A percentile compares a stretch with the other conserved stretches of the same genome.
Evolutionary conservation across 2,113 vertebrate genomes (phyloP).

Genomic region (Ceuthmochares aereus): DNA sequence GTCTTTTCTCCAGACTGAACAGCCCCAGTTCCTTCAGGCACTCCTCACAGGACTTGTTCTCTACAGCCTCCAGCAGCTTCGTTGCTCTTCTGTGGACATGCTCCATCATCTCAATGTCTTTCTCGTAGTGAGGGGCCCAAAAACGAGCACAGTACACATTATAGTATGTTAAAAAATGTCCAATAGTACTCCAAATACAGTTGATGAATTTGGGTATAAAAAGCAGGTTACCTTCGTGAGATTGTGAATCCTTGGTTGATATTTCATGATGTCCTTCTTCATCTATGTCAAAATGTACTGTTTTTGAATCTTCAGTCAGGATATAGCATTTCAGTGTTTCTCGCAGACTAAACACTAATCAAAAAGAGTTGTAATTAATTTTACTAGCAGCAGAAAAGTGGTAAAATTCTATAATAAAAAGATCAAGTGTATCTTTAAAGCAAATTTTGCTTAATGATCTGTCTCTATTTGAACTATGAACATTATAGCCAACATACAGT

Average conservation of each 20-base stretch:
- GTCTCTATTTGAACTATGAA: neutral
- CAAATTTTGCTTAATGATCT: neutral
- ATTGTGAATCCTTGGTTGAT: conserved; percentile 56
- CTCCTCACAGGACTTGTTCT: rapidly evolving
- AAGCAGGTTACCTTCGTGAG: neutral
- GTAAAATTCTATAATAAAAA: neutral
- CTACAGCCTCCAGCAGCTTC: rapidly evolving
- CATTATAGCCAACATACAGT: neutral
- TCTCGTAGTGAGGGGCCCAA: neutral
- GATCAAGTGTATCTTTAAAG: neutral
- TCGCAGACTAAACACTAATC: neutral
- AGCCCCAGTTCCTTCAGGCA: rapidly evolving
- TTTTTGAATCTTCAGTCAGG: conserved; percentile 64
- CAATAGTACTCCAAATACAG: neutral
- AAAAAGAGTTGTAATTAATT: neutral
- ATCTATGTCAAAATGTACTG: conserved; percentile 64
- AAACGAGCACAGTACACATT: neutral
- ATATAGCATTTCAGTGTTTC: conserved; percentile 53
- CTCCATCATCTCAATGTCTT: neutral
- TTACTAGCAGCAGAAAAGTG: neutral
- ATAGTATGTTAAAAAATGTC: neutral
- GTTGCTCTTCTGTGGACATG: rapidly evolving
- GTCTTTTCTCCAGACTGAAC: neutral
- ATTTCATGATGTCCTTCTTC: conserved; percentile 59
- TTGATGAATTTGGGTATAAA: neutral